Evolutionary conservation across 2,113 vertebrate species (phyloP), one percentile per base, ranked within the genome.

Genomic region (Prochilodus magdalenae): DNA sequence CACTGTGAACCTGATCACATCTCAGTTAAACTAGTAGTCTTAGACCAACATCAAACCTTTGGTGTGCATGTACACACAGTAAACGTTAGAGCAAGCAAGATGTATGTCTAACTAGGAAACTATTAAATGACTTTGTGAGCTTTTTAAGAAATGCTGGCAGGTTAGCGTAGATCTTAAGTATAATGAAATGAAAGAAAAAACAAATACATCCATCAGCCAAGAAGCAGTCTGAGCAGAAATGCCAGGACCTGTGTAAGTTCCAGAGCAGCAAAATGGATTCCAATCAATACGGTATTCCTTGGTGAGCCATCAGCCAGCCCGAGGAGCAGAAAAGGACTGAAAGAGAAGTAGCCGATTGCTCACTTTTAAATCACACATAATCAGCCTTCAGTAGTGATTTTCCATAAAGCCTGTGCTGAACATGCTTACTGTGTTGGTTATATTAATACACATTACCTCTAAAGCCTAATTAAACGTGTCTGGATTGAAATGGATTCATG

Each of bases 201-300:
- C 75, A 78, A 79, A 79, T 55, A 24, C 30, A 55, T 71, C 24
- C 66, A 69, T 57, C 30, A 57, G 30, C 27, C n/a, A 24, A 78
- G n/a, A 36, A 26, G 14, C 44, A 15, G 75, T 51, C 26, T n/a
- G 26, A 30, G 27, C 44, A 51, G 11, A n/a, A 30, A 18, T 70
- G 66, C 24, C 26, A 20, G 55, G n/a, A 33, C 22, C 65, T 63
- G 22, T 60, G 22, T 12, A 26, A 60, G 70, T 78, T 33, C 13
- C 74, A 57, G 27, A 55, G 70, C 51, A 76, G 79, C 26, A 66
- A 75, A 77, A 73, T 60, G 36, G 72, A 80, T 49, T 30, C 10
- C 40, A 75, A 77, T 82, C 84, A 85, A 75, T 77, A 82, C n/a
- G 60, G 49, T 44, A 60, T 49, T 82, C 44, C 76, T 33, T 33